Conservation (phyloP, 2,113 vertebrate genomes). For the Colaptes auratus region DNA sequence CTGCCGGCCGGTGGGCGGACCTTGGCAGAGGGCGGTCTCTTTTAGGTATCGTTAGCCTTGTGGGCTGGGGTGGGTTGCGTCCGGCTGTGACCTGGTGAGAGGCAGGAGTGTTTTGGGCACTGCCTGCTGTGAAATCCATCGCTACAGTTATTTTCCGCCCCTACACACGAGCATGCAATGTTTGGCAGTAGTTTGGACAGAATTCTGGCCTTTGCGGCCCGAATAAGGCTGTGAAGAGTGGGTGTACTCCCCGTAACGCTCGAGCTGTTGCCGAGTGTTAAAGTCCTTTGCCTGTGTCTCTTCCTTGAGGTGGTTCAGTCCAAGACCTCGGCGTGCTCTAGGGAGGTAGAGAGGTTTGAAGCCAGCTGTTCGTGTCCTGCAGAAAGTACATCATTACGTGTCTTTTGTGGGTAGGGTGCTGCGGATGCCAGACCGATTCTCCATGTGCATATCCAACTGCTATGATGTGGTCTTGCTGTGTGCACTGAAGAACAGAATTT, state of each 20-base stretch:
- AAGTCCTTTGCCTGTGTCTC: rapidly evolving
- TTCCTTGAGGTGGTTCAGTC: rapidly evolving
- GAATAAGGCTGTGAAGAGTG: rapidly evolving
- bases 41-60: rapidly evolving
- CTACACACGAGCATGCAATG: rapidly evolving
- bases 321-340: rapidly evolving
- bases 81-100: too few relatives aligned
- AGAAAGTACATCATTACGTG: rapidly evolving
- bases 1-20: neutral
- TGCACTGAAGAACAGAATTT: rapidly evolving
- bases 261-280: rapidly evolving
- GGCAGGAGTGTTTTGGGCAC: rapidly evolving
- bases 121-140: rapidly evolving
- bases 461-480: rapidly evolving
- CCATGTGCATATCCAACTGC: rapidly evolving
- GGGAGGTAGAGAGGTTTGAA: rapidly evolving
- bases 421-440: rapidly evolving
- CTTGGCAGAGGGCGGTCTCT: neutral
- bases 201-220: neutral
- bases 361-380: rapidly evolving
- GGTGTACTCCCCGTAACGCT: rapidly evolving
- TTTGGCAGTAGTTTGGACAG: rapidly evolving
- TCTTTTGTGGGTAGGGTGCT: rapidly evolving
- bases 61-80: neutral
- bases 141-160: too few relatives aligned